phyloP scores from a whole-genome alignment of 2,113 vertebrate genomes.

The Procapra przewalskii region DNA sequence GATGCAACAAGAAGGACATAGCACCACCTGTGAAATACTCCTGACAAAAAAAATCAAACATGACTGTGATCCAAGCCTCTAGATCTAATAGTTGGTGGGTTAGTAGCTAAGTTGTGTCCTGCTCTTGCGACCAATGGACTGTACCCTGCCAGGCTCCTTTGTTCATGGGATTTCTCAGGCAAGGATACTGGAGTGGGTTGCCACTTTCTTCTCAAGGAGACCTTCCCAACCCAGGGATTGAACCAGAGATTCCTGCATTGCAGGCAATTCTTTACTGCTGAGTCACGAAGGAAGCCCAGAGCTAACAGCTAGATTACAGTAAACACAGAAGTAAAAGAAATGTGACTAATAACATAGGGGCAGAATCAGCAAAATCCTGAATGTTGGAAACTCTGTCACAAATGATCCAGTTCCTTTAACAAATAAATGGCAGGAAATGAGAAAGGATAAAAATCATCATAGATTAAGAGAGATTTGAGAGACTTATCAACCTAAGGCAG shows the following conservation, averaged over 20 bases:
- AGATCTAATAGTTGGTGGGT: not conserved
- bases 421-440: not conserved
- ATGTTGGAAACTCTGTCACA: not conserved
- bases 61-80: not conserved
- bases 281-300: not conserved
- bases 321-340: not conserved
- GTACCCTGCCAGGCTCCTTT: not conserved
- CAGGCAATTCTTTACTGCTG: not conserved
- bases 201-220: not conserved
- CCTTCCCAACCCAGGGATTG: not conserved
- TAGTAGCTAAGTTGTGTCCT: not conserved
- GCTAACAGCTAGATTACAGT: not conserved
- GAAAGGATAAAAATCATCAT: not conserved
- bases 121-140: not conserved
- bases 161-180: not conserved
- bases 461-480: not conserved
- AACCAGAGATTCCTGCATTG: not conserved
- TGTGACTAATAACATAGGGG: not conserved
- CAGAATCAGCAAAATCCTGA: conserved; percentile 1
- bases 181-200: not conserved
- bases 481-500: not conserved
- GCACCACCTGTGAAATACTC: not conserved
- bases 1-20: not conserved
- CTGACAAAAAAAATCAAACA: not conserved
- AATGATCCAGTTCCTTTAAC: not conserved